Evolutionary conservation across 2,888 invertebrate species (phyloP).

Genomic region (Slavum lentiscoides): DNA sequence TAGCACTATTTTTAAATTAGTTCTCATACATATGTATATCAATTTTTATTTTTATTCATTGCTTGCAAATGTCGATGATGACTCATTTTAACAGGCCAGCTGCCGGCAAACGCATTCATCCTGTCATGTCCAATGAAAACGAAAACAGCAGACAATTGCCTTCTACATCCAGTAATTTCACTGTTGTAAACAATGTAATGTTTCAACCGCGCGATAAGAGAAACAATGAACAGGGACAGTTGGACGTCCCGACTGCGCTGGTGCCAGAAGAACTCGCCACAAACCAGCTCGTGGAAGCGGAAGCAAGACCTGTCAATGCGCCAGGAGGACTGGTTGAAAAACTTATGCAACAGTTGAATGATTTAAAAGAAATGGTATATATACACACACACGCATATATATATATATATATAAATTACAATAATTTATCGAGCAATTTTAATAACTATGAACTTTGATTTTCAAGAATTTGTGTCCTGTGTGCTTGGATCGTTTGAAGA

Average conservation of each 20-base stretch:
- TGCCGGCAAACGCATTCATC: not conserved
- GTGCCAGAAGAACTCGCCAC: not conserved
- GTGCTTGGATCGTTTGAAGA: constrained; percentile 94
- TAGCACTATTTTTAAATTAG: too few species aligned
- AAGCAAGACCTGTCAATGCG: constrained; percentile 39
- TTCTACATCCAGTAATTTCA: not conserved
- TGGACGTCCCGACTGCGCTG: not conserved
- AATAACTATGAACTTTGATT: constrained; percentile 25
- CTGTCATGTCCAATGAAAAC: not conserved
- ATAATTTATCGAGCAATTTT: not conserved
- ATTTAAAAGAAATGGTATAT: constrained; percentile 92
- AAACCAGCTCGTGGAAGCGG: constrained; percentile 56
- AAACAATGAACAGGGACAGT: not conserved
- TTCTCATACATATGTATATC: too few species aligned
- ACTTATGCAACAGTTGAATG: constrained; percentile 90
- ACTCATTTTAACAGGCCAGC: not conserved
- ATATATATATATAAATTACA: not conserved
- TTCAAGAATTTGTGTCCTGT: constrained; percentile 97
- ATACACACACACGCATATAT: too few species aligned
- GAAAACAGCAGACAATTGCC: not conserved
- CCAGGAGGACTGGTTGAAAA: constrained; percentile 75
- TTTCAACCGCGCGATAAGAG: not conserved
- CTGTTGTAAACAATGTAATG: not conserved
- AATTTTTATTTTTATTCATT: too few species aligned
- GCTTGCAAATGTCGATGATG: not conserved